Base-by-base conservation (phyloP, 2,888 invertebrate genomes). In the Tupiocoris notatus region DNA sequence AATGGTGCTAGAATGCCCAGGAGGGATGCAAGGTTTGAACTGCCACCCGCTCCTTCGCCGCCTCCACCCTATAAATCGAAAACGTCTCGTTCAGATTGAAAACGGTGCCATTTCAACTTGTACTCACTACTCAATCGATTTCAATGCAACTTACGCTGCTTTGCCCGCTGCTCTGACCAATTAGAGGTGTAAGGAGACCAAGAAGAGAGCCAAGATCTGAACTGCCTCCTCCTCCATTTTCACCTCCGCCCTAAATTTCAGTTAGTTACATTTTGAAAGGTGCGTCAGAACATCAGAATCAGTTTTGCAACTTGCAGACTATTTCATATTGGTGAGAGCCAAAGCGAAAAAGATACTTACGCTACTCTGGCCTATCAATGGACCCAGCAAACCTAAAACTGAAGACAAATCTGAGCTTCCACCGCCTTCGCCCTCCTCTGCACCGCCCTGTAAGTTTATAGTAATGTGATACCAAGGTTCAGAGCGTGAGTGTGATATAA, bases 341-440 rank as follows among this genome's bases (percentile, higher is more conserved):
- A n/a, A n/a, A n/a, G n/a, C n/a, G n/a, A n/a, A n/a, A n/a, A n/a
- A n/a, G n/a, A n/a, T n/a, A 77, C 77, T 79, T 23, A 76, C 79
- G 68, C 80, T 80, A 77, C 80, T 80, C 70, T 73, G 62, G 7
- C 77, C 78, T n/a, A 77, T 63, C n/a, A 79, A 57, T n/a, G 79
- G 79, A 24, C 73, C 73, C 22, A 78, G 1, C 17, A 79, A 63
- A 17, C 71, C 77, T 57, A 79, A 71, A 21, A 79, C 71, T 56
- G 77, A 64, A 20, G 65, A 61, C 6, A 78, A 76, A 54, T 79
- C 78, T 21, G 80, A 80, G 59, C 80, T 78, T 12, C 75, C 75
- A 20, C 63, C 75, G 12, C 77, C 79, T 54, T 79, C 79, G 6
- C 73, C 78, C 1, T 77, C 77, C 1, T 25, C 71, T 20, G 70